phyloP scores from a whole-genome alignment of 2,113 vertebrate genomes.

The Tichodroma muraria region DNA sequence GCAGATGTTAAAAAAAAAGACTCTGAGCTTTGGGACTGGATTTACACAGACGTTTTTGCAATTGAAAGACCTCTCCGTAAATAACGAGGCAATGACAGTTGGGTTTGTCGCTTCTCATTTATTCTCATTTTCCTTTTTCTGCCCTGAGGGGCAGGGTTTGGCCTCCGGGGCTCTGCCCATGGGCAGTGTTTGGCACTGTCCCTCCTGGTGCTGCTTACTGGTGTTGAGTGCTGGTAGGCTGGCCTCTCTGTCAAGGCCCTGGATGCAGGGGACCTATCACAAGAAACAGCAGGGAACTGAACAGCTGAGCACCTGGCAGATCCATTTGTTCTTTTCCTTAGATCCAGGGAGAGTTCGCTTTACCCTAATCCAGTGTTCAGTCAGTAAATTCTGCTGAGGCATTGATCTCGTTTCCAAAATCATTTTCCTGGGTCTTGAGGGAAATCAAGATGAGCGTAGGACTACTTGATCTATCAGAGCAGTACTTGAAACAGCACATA shows the following conservation, averaged over 20 bases:
- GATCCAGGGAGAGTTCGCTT: neutral
- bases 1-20: neutral
- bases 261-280: too few species aligned
- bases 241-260: neutral
- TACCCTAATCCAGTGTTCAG: neutral
- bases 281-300: neutral
- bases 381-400: slow-evolving; percentile 19
- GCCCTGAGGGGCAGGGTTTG: neutral
- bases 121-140: neutral
- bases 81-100: neutral
- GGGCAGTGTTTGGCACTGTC: neutral
- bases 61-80: neutral
- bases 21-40: neutral
- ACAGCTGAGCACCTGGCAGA: neutral
- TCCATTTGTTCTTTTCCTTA: neutral
- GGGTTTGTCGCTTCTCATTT: neutral
- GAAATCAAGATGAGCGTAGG: neutral
- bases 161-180: neutral
- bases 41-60: neutral
- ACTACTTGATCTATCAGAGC: neutral
- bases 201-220: neutral
- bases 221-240: neutral
- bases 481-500: neutral
- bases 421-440: neutral
- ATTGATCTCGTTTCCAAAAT: slow-evolving; percentile 13